Percentiles rank a stretch among this genome's conserved stretches.
Evolutionary conservation across 2,888 invertebrate species (phyloP).

Genomic region (Mesorhabditis spiculigera): DNA sequence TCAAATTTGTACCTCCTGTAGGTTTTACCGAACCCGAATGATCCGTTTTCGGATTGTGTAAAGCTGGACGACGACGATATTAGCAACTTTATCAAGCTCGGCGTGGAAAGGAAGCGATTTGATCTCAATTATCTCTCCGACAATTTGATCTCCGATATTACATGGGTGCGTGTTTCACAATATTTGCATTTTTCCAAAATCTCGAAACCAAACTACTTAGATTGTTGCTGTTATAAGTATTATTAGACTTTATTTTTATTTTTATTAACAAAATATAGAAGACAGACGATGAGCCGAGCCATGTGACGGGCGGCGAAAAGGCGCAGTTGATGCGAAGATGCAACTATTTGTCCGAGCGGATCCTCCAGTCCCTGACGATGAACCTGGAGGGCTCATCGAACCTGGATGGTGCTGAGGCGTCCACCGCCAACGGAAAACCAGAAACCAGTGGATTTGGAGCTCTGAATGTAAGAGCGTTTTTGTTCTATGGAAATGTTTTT

Average conservation of each 20-base stretch:
- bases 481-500: constrained; percentile 4
- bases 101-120: constrained; percentile 31
- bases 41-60: constrained; percentile 94
- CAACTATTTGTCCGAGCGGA: constrained; percentile 53
- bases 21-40: constrained; percentile 68
- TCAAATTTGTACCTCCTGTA: background rate
- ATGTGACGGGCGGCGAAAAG: constrained; percentile 15
- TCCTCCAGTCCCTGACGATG: constrained; percentile 32
- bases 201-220: background rate
- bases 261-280: background rate
- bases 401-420: constrained; percentile 8
- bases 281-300: constrained; percentile 9
- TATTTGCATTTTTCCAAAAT: background rate
- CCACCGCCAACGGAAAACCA: background rate
- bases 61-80: constrained; percentile 81
- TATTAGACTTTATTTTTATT: background rate
- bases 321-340: constrained; percentile 42
- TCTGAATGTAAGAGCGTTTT: constrained; percentile 20
- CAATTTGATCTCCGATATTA: constrained; percentile 23
- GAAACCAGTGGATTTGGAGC: constrained; percentile 24
- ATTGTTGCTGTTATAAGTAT: background rate
- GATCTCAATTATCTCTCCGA: constrained; percentile 36
- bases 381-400: background rate
- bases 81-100: constrained; percentile 23
- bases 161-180: constrained; percentile 15